Conservation (phyloP, 2,113 vertebrate species). For the Tenebrosternarchus preto region DNA sequence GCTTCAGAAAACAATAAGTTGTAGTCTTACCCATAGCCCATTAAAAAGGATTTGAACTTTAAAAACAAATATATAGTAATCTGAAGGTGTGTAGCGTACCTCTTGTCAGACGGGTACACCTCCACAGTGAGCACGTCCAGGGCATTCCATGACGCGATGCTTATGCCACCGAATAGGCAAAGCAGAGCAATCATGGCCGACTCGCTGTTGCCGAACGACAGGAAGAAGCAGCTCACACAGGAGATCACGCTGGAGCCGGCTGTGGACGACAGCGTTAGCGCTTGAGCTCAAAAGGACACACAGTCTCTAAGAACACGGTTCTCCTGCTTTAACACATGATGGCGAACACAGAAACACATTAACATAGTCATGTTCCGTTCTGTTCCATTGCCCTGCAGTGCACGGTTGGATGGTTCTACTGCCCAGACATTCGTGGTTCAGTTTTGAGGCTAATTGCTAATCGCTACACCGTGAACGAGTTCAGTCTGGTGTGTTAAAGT, state of each 20-base stretch:
- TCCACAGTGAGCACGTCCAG: constrained; percentile 95
- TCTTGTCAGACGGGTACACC: constrained; percentile 95
- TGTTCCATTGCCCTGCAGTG: too few species aligned
- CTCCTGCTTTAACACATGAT: too few species aligned
- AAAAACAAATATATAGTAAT: neutral
- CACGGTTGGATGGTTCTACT: too few species aligned
- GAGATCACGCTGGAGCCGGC: constrained; percentile 97
- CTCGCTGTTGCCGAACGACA: constrained; percentile 96
- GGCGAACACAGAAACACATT: too few species aligned
- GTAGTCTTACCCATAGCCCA: neutral
- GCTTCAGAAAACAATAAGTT: neutral
- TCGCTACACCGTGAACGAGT: too few species aligned
- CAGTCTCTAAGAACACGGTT: too few species aligned
- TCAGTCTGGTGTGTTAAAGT: too few species aligned
- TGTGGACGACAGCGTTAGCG: constrained; percentile 55
- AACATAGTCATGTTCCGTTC: too few species aligned
- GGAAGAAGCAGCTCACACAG: constrained; percentile 96
- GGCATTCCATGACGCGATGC: constrained; percentile 97
- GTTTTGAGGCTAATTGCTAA: too few species aligned
- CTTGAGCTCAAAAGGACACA: neutral
- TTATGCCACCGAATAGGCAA: constrained; percentile 95
- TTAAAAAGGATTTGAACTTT: neutral
- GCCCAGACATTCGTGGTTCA: too few species aligned
- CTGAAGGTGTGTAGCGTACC: constrained; percentile 68
- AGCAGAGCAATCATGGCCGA: constrained; percentile 97